A percentile compares a stretch with the other conserved stretches of the same genome.
Conservation (phyloP, 2,797 vertebrate genomes). For the Pangasius djambal region DNA sequence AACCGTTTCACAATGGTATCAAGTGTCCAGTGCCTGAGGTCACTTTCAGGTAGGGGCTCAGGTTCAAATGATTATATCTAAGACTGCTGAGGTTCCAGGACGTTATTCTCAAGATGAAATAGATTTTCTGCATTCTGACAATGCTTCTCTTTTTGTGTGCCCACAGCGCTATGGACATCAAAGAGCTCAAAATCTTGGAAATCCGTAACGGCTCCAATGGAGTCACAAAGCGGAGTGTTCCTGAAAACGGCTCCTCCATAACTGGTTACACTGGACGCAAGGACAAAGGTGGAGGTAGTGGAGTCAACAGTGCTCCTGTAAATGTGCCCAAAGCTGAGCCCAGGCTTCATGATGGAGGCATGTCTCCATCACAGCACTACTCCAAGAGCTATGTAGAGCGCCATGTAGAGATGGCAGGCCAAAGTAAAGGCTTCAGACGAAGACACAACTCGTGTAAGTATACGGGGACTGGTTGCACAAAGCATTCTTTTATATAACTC, state of each 20-base stretch:
- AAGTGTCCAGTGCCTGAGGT: slow-evolving; percentile 97
- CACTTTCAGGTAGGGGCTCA: slow-evolving; percentile 89
- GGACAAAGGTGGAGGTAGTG: slow-evolving; percentile 57
- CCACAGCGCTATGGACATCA: slow-evolving; percentile 93
- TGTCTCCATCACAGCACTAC: slow-evolving; percentile 82
- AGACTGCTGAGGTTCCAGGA: neutral
- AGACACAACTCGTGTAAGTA: slow-evolving; percentile 96
- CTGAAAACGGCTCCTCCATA: slow-evolving; percentile 29
- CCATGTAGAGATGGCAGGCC: slow-evolving; percentile 80
- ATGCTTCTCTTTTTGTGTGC: slow-evolving; percentile 2
- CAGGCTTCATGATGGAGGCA: slow-evolving; percentile 70
- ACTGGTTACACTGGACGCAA: slow-evolving; percentile 44
- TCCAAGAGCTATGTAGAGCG: slow-evolving; percentile 93
- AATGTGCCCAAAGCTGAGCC: slow-evolving; percentile 82
- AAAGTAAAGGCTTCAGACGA: slow-evolving; percentile 88
- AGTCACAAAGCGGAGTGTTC: slow-evolving; percentile 40
- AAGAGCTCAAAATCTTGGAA: slow-evolving; percentile 94
- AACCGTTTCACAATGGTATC: slow-evolving; percentile 95
- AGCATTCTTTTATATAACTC: neutral
- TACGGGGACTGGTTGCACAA: neutral
- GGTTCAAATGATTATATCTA: neutral
- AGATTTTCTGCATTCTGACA: neutral
- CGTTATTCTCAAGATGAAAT: neutral
- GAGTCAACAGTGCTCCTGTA: slow-evolving; percentile 79
- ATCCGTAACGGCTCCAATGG: slow-evolving; percentile 73